A percentile compares a stretch with the other conserved stretches of the same genome.
Conservation (phyloP, 1,140 invertebrate genomes). For the Rhopalosiphum maidis region DNA sequence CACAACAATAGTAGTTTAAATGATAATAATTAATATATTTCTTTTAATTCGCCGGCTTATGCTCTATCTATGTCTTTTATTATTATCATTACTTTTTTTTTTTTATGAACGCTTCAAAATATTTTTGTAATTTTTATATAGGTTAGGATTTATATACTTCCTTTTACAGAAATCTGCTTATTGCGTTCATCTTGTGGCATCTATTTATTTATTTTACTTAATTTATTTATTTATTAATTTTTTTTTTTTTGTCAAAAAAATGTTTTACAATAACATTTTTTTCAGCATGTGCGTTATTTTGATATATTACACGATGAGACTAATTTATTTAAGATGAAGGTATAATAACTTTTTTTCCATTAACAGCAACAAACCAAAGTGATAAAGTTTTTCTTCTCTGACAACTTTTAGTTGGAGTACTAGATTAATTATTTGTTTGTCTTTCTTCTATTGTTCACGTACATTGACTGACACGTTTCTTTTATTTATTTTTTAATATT, state of each 20-base stretch:
- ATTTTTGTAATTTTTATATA: background rate
- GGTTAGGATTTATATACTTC: background rate
- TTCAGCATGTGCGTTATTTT: background rate
- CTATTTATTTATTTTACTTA: background rate
- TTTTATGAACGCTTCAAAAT: background rate
- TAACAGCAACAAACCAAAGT: background rate
- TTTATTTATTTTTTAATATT: slow-evolving; percentile 2
- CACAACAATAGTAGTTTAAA: background rate
- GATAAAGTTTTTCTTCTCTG: background rate
- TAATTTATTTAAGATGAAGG: background rate
- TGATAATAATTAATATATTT: background rate
- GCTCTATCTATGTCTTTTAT: background rate
- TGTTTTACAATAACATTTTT: background rate
- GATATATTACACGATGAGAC: background rate
- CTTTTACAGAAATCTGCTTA: background rate
- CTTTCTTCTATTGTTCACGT: background rate
- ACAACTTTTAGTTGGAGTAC: background rate
- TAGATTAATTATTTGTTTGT: slow-evolving; percentile 13
- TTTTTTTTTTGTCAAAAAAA: background rate
- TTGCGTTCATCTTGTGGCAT: background rate
- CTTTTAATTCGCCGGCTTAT: background rate
- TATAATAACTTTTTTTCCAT: slow-evolving; percentile 7
- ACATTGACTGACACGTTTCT: background rate
- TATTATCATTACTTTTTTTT: too few relatives aligned
- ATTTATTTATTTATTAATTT: background rate